Conservation (phyloP, 53 echinoderm and acorn worm genomes). For the Luidia sarsii region DNA sequence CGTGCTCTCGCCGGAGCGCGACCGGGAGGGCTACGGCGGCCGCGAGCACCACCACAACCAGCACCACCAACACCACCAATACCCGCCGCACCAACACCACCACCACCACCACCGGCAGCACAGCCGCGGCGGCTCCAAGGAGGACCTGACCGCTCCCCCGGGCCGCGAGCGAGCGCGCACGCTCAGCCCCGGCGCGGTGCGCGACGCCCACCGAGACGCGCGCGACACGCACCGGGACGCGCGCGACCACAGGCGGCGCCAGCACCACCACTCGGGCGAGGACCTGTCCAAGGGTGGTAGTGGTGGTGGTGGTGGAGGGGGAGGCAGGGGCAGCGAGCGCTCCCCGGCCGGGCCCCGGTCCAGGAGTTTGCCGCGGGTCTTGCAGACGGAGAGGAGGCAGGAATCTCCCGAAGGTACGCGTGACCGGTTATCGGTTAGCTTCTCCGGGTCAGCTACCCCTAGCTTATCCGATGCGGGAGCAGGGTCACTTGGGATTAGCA, state of each 20-base stretch:
- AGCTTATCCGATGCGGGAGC: too few relatives aligned
- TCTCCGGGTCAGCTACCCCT: too few relatives aligned
- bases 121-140: conserved; percentile 17
- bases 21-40: not conserved
- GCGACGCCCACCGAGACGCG: conserved; percentile 27
- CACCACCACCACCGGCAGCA: conserved; percentile 42
- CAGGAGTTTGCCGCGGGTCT: conserved; percentile 31
- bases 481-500: too few relatives aligned
- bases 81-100: conserved; percentile 2
- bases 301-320: not conserved
- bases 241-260: conserved; percentile 32
- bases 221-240: not conserved
- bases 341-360: conserved; percentile 28
- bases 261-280: conserved; percentile 41
- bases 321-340: conserved; percentile 19
- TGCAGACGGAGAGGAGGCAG: conserved; percentile 40
- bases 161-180: conserved; percentile 27
- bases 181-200: not conserved
- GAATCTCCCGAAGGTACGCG: conserved; percentile 8
- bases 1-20: conserved; percentile 13
- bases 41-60: conserved; percentile 1
- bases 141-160: conserved; percentile 14
- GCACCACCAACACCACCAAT: conserved; percentile 31
- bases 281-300: conserved; percentile 17
- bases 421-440: too few relatives aligned